Evolutionary conservation across 2,113 vertebrate genomes (phyloP).

Genomic region (Gallinago undulata): DNA sequence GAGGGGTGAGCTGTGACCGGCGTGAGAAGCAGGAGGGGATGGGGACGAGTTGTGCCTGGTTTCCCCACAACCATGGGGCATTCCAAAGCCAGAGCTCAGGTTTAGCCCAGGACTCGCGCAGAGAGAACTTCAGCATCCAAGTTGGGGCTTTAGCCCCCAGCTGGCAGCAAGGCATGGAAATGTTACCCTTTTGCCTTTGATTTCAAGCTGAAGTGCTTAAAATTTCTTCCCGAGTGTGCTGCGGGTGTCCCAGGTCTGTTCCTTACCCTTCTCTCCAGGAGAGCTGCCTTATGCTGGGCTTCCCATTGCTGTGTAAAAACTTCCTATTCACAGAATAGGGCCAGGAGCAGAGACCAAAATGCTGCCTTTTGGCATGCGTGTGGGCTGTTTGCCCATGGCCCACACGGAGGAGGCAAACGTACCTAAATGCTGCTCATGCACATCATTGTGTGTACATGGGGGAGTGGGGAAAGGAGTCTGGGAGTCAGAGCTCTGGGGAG

Average conservation of each 20-base stretch:
- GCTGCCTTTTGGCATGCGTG: rapidly evolving
- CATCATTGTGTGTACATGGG: neutral
- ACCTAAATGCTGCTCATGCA: neutral
- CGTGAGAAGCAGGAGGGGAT: neutral
- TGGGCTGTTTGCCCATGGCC: rapidly evolving
- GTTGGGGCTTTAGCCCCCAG: neutral
- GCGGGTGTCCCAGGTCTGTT: neutral
- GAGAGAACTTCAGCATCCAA: neutral
- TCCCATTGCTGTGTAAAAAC: rapidly evolving
- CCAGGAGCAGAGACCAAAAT: neutral
- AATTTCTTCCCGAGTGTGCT: neutral
- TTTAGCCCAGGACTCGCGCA: neutral
- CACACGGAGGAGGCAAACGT: neutral
- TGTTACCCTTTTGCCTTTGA: neutral
- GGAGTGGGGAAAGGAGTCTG: neutral
- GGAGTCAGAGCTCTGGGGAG: neutral
- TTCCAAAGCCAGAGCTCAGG: neutral
- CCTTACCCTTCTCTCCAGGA: neutral
- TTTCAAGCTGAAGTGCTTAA: neutral
- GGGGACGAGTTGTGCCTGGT: rapidly evolving
- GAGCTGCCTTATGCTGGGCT: neutral
- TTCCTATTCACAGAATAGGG: neutral
- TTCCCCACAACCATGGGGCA: rapidly evolving
- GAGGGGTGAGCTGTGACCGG: neutral
- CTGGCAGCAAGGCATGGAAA: neutral